These are phyloP conservation scores for Drosophila virilis DNA, from an alignment of 1,140 invertebrate genomes.

Conservation along the genomic window DNA sequence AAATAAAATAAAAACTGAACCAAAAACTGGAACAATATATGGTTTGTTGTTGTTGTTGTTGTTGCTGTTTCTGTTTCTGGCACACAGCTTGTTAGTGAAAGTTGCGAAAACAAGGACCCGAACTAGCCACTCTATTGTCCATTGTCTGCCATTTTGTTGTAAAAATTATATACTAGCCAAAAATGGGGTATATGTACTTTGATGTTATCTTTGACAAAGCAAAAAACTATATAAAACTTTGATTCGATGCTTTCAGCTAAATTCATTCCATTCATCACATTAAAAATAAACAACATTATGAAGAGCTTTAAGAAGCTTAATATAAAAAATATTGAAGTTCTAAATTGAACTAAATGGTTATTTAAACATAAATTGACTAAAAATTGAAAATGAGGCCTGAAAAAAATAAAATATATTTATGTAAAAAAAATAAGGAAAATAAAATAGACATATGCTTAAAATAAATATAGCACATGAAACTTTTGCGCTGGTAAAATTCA, in stretches of 20 bases:
- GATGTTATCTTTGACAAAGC: neutral
- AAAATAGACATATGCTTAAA: too few relatives aligned
- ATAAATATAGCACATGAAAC: too few relatives aligned
- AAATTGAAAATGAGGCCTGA: too few relatives aligned
- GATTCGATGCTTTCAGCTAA: too few relatives aligned
- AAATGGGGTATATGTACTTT: conserved; percentile 1
- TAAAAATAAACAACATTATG: neutral
- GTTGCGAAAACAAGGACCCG: conserved; percentile 43
- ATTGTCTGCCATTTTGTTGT: conserved; percentile 31
- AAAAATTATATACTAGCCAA: conserved; percentile 14
- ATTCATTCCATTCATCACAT: too few relatives aligned
- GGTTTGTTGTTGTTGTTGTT: conserved; percentile 29
- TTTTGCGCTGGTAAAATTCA: too few relatives aligned
- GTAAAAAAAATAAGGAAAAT: neutral
- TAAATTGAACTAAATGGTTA: too few relatives aligned
- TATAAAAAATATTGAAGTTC: too few relatives aligned
- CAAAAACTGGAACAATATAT: conserved; percentile 46
- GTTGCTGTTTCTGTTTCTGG: conserved; percentile 33
- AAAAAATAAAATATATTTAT: too few relatives aligned
- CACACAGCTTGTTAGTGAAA: conserved; percentile 60
- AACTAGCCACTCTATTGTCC: conserved; percentile 35
- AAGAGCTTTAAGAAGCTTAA: too few relatives aligned
- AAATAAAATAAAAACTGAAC: conserved; percentile 12
- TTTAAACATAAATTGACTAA: too few relatives aligned
- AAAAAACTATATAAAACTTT: neutral